Conservation (phyloP, 2,888 invertebrate species). For the Pseudolycoriella hygida region DNA sequence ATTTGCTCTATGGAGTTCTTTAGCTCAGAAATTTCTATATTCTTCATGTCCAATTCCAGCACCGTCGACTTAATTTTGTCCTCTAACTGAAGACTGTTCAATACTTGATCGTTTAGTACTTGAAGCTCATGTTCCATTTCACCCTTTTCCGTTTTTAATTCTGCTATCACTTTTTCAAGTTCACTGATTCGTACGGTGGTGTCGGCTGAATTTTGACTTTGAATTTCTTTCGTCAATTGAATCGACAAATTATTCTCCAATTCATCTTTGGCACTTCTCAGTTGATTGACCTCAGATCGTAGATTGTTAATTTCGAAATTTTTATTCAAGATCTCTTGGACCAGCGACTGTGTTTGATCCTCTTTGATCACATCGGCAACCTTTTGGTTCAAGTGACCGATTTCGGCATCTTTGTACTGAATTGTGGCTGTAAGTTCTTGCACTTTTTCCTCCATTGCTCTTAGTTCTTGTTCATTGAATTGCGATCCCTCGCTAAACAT, state of each 20-base stretch:
- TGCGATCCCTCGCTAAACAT: constrained; percentile 2
- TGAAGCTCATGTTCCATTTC: constrained; percentile 26
- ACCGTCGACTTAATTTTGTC: constrained; percentile 22
- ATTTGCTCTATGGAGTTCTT: constrained; percentile 18
- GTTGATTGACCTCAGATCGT: constrained; percentile 27
- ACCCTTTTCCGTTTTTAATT: constrained; percentile 18
- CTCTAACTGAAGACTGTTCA: constrained; percentile 22
- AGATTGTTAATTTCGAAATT: constrained; percentile 28
- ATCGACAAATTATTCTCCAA: constrained; percentile 16
- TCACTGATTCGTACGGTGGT: not conserved
- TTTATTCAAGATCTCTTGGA: constrained; percentile 23
- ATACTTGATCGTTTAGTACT: constrained; percentile 25
- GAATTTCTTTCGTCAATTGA: not conserved
- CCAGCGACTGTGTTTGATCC: constrained; percentile 25
- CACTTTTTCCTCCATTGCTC: constrained; percentile 10
- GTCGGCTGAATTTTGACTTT: not conserved
- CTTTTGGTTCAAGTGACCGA: constrained; percentile 23
- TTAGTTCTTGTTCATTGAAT: constrained; percentile 6
- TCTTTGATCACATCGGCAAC: constrained; percentile 25
- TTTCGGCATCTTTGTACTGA: constrained; percentile 24
- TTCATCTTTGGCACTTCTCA: constrained; percentile 28
- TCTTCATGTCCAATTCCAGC: constrained; percentile 24
- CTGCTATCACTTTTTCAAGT: constrained; percentile 15
- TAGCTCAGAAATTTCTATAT: constrained; percentile 25
- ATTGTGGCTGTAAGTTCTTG: constrained; percentile 13